These are phyloP conservation scores for Myzus persicae DNA, from an alignment of 1,140 invertebrate species.

Conservation along the genomic window DNA sequence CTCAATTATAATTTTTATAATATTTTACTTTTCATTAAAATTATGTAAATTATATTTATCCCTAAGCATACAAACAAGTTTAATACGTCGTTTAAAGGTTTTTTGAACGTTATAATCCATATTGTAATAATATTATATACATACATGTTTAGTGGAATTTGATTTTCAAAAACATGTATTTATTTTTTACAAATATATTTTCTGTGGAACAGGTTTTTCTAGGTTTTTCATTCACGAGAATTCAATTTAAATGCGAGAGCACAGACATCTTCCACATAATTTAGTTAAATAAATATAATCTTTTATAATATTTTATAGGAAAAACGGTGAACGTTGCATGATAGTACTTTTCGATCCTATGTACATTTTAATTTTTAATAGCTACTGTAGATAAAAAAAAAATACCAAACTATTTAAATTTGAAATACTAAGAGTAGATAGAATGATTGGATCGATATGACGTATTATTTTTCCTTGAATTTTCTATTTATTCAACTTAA, in stretches of 20 bases:
- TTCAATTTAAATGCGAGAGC: neutral
- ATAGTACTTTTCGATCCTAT: too few relatives aligned
- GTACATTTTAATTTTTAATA: neutral
- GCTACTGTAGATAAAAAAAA: neutral
- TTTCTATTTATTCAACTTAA: neutral
- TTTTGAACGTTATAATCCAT: neutral
- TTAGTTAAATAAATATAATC: too few relatives aligned
- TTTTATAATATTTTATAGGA: neutral
- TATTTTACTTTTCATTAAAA: neutral
- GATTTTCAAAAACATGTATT: neutral
- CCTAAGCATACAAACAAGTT: neutral
- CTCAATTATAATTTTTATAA: neutral
- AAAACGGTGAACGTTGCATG: neutral
- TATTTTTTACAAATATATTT: neutral
- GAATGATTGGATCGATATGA: neutral
- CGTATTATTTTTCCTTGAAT: neutral
- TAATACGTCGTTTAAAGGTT: neutral
- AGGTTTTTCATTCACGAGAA: neutral
- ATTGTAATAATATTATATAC: neutral
- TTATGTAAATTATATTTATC: neutral
- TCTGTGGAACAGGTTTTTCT: neutral
- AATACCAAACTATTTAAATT: too few relatives aligned
- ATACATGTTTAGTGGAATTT: neutral
- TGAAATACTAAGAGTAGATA: neutral
- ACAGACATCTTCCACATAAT: too few relatives aligned